Percentiles rank a stretch among this genome's conserved stretches.
Evolutionary conservation across 2,888 invertebrate genomes (phyloP).

Genomic region (Melikaiella ostensackeni): DNA sequence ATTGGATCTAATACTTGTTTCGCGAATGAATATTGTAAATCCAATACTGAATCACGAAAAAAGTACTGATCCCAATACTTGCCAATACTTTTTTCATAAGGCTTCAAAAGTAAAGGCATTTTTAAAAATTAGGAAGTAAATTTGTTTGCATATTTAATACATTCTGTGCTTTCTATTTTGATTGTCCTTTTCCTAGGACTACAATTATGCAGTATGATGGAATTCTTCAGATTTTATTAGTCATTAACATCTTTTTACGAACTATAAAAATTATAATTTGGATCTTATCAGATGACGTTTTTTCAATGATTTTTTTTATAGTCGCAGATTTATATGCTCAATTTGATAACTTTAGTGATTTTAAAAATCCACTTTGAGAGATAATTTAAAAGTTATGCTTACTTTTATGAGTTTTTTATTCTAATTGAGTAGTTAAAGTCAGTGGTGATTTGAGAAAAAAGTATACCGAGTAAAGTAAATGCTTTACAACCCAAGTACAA

Average conservation of each 20-base stretch:
- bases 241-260: neutral
- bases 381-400: neutral
- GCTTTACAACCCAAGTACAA: conserved; percentile 16
- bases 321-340: neutral
- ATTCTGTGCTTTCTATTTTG: conserved; percentile 10
- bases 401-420: neutral
- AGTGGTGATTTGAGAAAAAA: conserved; percentile 6
- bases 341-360: neutral
- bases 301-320: neutral
- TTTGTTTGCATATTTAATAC: neutral
- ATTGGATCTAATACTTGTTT: too few relatives aligned
- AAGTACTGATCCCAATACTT: too few relatives aligned
- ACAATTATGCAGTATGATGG: conserved; percentile 23
- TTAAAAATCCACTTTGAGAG: neutral
- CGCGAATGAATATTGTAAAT: too few relatives aligned
- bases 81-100: neutral
- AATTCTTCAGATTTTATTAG: conserved; percentile 12
- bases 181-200: conserved; percentile 23
- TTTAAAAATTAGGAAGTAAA: neutral
- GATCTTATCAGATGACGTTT: neutral
- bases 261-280: neutral
- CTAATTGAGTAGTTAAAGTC: conserved; percentile 18
- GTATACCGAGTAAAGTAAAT: conserved; percentile 2
- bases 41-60: too few relatives aligned
- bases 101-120: neutral